Percentiles rank a stretch among this genome's conserved stretches.
Conservation (phyloP, 2,113 vertebrate genomes). For the Nematolebias whitei region DNA sequence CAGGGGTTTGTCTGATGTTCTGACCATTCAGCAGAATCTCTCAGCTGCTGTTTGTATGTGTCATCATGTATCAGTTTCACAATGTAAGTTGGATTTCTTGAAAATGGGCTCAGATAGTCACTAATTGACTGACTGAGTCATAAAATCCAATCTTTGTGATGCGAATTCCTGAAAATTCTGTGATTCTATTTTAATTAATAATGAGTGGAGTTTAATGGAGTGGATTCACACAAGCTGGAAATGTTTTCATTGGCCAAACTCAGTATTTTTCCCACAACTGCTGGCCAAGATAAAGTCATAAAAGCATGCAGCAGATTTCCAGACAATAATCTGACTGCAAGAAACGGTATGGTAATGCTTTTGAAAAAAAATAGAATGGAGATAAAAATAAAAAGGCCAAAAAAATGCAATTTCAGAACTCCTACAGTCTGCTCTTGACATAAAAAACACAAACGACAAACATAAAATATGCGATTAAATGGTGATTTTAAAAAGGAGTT, state of each 20-base stretch:
- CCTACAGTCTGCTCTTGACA: too few species aligned
- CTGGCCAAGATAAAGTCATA: not conserved
- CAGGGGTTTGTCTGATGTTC: not conserved
- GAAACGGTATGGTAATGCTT: not conserved
- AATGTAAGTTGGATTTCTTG: not conserved
- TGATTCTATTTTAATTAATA: not conserved
- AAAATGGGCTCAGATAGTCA: not conserved
- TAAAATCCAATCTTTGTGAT: not conserved
- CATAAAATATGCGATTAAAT: too few species aligned
- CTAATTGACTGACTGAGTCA: not conserved
- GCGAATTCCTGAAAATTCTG: not conserved
- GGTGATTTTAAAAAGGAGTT: too few species aligned
- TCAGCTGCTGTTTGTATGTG: too few species aligned
- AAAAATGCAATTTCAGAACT: not conserved
- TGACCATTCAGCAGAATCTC: not conserved
- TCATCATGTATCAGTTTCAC: not conserved
- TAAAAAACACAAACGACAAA: too few species aligned
- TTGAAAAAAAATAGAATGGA: not conserved
- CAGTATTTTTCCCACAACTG: constrained; percentile 33
- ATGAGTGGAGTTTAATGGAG: not conserved
- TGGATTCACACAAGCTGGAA: not conserved
- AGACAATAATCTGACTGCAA: not conserved
- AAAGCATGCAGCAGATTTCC: not conserved
- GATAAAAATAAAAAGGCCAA: not conserved
- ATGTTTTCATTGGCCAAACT: not conserved